A percentile compares a stretch with the other conserved stretches of the same genome.
Conservation (phyloP, 2,888 invertebrate genomes). For the Miltochrista miniata region DNA sequence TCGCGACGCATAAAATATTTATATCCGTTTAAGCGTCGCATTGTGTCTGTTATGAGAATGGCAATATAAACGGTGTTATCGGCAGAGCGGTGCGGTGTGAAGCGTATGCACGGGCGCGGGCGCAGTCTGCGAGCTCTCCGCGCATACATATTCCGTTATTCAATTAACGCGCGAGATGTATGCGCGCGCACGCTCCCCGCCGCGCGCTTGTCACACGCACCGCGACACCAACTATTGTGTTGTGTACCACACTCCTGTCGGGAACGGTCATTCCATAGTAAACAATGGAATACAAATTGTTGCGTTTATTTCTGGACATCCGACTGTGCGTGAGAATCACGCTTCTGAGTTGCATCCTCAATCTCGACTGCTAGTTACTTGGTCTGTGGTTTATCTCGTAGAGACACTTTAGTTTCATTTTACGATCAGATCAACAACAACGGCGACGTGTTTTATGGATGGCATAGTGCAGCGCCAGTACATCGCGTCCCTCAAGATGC, state of each 20-base stretch:
- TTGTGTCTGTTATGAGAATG: slow-evolving; percentile 26
- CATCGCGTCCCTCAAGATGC: slow-evolving; percentile 10
- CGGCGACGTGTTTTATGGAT: slow-evolving; percentile 27
- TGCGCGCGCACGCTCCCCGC: slow-evolving; percentile 32
- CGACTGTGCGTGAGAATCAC: slow-evolving; percentile 1
- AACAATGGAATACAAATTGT: slow-evolving; percentile 11
- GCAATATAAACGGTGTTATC: slow-evolving; percentile 31
- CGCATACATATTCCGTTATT: slow-evolving; percentile 41
- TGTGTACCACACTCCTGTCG: background rate
- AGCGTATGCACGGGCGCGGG: background rate
- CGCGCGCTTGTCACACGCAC: slow-evolving; percentile 16
- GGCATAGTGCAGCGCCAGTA: background rate
- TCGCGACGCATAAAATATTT: slow-evolving; percentile 33
- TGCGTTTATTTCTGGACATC: background rate
- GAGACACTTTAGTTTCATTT: too few species aligned
- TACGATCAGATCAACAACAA: background rate
- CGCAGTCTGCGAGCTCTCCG: background rate
- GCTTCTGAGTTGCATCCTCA: slow-evolving; percentile 3
- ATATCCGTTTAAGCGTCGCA: slow-evolving; percentile 26
- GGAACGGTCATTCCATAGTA: slow-evolving; percentile 5
- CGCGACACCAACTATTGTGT: background rate
- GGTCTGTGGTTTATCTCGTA: too few species aligned
- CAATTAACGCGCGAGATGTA: slow-evolving; percentile 42
- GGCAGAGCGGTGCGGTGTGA: slow-evolving; percentile 2
- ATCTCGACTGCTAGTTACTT: background rate